Conservation (phyloP, 2,113 vertebrate species). For the Apeltes quadracus region DNA sequence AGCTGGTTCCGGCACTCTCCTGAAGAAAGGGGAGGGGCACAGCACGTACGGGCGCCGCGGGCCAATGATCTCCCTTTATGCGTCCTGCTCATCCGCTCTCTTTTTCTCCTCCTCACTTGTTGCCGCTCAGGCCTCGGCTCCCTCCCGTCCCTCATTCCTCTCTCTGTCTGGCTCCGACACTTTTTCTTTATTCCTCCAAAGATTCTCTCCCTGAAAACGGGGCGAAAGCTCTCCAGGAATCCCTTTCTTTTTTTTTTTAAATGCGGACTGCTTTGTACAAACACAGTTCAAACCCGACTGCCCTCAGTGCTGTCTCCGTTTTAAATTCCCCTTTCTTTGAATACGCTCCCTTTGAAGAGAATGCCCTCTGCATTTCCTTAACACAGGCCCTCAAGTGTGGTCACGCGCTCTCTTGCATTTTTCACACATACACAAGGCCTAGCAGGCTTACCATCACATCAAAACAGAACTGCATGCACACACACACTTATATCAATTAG, state of each 20-base stretch:
- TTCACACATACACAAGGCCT: conserved; percentile 21
- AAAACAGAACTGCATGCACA: conserved; percentile 10
- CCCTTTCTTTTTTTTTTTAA: conserved; percentile 46
- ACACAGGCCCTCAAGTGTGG: conserved; percentile 47
- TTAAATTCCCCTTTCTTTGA: conserved; percentile 79
- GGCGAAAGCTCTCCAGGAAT: conserved; percentile 70
- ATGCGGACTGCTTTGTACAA: conserved; percentile 65
- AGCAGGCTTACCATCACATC: conserved; percentile 7
- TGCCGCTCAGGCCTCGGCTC: conserved; percentile 31
- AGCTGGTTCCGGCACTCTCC: conserved; percentile 40
- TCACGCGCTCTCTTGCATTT: conserved; percentile 35
- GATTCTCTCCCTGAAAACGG: conserved; percentile 50
- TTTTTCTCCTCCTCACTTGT: conserved; percentile 18
- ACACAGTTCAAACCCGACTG: conserved; percentile 77
- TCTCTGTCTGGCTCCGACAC: conserved; percentile 17
- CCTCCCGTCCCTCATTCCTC: conserved; percentile 18
- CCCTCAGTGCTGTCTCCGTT: conserved; percentile 75
- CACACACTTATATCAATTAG: conserved; percentile 5
- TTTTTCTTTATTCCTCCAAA: conserved; percentile 51
- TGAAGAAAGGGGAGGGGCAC: conserved; percentile 57
- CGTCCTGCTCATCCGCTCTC: conserved; percentile 48
- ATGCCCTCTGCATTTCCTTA: conserved; percentile 75
- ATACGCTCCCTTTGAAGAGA: conserved; percentile 71
- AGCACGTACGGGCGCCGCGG: conserved; percentile 56
- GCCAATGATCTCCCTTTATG: conserved; percentile 61